Conservation (phyloP, 2,797 vertebrate species). For the Ptychadena robeensis region DNA sequence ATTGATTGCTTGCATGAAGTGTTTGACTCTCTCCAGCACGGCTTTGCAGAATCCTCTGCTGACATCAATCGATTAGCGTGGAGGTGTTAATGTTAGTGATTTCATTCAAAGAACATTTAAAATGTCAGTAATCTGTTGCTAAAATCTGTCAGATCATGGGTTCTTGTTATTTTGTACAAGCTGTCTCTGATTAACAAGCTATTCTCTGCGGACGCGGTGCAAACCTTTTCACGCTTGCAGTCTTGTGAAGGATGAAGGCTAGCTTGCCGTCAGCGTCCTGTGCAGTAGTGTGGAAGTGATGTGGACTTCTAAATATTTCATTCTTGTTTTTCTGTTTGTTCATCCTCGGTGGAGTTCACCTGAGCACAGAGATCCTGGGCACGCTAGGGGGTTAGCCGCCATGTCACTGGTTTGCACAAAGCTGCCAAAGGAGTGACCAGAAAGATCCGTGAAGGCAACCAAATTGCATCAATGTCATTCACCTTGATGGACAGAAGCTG, state of each 20-base stretch:
- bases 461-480: conserved; percentile 55
- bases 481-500: not conserved
- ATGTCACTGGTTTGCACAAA: conserved; percentile 63
- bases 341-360: conserved; percentile 64
- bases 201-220: conserved; percentile 60
- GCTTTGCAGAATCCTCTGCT: conserved; percentile 70
- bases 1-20: conserved; percentile 72
- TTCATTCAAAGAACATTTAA: conserved; percentile 70
- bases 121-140: conserved; percentile 70
- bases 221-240: conserved; percentile 46
- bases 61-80: conserved; percentile 69
- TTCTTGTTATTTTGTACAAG: conserved; percentile 65
- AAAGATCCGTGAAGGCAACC: conserved; percentile 66
- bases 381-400: conserved; percentile 55
- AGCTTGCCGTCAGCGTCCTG: conserved; percentile 61
- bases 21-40: conserved; percentile 66
- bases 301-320: conserved; percentile 68
- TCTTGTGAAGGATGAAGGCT: conserved; percentile 57
- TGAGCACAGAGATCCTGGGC: conserved; percentile 57
- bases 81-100: conserved; percentile 73
- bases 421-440: conserved; percentile 64
- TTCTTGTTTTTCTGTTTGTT: conserved; percentile 69
- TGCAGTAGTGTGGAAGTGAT: conserved; percentile 44
- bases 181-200: conserved; percentile 65
- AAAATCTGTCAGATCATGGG: conserved; percentile 67